Evolutionary conservation across 2,797 vertebrate species (phyloP).

Genomic region (Hydrolagus colliei): DNA sequence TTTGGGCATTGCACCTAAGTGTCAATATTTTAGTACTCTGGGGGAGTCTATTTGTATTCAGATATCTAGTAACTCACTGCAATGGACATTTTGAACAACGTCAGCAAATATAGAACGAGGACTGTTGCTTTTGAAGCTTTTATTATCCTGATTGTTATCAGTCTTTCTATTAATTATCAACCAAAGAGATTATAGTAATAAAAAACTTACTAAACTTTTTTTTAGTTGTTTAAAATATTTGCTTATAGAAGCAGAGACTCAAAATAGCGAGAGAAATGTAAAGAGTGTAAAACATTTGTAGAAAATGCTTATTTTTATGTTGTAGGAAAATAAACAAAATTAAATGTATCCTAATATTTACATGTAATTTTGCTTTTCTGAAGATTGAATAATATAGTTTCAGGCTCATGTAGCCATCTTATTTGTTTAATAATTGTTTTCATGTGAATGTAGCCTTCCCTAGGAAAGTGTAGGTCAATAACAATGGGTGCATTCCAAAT

Average conservation of each 20-base stretch:
- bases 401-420: constrained; percentile 37
- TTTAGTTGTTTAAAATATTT: constrained; percentile 10
- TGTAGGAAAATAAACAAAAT: neutral
- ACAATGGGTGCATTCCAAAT: constrained; percentile 84
- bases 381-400: neutral
- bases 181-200: neutral
- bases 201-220: neutral
- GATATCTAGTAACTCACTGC: neutral
- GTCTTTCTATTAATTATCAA: neutral
- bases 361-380: neutral
- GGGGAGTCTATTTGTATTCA: neutral
- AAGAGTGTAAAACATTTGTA: too few species aligned
- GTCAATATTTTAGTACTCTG: neutral
- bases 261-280: too few species aligned
- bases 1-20: neutral
- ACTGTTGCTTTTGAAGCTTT: neutral
- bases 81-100: neutral
- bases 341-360: neutral
- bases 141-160: neutral
- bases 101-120: neutral
- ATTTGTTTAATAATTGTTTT: constrained; percentile 75
- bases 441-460: constrained; percentile 69
- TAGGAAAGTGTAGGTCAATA: constrained; percentile 81
- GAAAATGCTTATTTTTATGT: too few species aligned
- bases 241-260: neutral